phyloP scores from a whole-genome alignment of 1,140 invertebrate genomes.

The Conus betulinus region DNA sequence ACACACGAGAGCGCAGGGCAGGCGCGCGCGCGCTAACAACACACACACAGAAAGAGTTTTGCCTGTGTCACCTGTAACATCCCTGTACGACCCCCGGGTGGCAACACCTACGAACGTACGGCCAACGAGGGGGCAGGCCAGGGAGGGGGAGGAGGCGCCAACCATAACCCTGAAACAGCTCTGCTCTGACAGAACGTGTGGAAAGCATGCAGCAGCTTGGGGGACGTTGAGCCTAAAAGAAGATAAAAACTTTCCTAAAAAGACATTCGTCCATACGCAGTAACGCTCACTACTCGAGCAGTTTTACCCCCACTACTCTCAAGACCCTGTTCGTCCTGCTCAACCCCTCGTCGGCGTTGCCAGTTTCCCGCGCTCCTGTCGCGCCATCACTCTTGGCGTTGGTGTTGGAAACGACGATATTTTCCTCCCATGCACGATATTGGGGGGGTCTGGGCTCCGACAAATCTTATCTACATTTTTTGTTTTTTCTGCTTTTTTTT shows the following conservation, averaged over 20 bases:
- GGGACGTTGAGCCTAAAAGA: too few relatives aligned
- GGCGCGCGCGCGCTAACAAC: too few relatives aligned
- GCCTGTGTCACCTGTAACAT: constrained; percentile 11
- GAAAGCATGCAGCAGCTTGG: constrained; percentile 29
- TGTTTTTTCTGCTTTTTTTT: too few relatives aligned
- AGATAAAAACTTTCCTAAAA: too few relatives aligned
- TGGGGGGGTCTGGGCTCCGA: too few relatives aligned
- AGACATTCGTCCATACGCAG: too few relatives aligned
- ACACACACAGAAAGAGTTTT: too few relatives aligned
- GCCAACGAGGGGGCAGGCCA: constrained; percentile 17
- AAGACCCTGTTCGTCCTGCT: background rate
- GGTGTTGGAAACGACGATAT: too few relatives aligned
- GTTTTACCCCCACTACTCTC: background rate
- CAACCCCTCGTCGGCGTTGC: background rate
- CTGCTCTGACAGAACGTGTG: constrained; percentile 26
- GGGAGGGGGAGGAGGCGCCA: constrained; percentile 18
- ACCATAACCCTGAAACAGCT: constrained; percentile 15
- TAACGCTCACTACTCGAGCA: too few relatives aligned
- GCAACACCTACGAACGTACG: background rate
- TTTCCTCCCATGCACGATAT: too few relatives aligned
- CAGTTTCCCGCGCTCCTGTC: background rate
- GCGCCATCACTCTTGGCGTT: background rate
- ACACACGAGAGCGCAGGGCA: too few relatives aligned
- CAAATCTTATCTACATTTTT: too few relatives aligned
- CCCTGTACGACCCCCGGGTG: constrained; percentile 5